Conservation (phyloP, 2,113 vertebrate genomes). For the Steatornis caripensis region DNA sequence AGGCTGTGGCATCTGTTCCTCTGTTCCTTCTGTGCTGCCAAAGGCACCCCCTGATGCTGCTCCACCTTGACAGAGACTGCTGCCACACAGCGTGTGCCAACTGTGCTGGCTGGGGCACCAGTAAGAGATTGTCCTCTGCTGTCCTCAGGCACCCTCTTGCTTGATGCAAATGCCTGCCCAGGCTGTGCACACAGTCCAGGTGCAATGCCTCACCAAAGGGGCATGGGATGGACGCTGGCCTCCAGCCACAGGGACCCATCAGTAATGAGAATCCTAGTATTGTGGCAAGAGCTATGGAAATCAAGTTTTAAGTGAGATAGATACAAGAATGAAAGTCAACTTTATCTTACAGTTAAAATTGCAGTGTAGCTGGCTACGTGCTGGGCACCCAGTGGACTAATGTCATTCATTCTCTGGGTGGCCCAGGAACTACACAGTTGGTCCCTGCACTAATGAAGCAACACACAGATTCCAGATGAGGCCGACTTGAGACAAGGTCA, state of each 20-base stretch:
- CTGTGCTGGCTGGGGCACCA: not conserved
- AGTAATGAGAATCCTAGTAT: not conserved
- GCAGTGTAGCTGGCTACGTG: not conserved
- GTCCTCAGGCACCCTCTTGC: not conserved
- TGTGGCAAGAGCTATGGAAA: not conserved
- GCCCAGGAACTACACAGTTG: not conserved
- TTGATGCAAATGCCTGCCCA: too few species aligned
- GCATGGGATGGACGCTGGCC: not conserved
- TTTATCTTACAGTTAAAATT: not conserved
- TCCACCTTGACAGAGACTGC: not conserved
- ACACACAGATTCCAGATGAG: not conserved
- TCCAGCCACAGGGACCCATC: not conserved
- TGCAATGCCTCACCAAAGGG: not conserved
- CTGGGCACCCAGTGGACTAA: not conserved
- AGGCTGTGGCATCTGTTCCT: not conserved
- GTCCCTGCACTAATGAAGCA: not conserved
- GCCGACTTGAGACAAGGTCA: not conserved
- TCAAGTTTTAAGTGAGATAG: not conserved
- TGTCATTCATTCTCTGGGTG: accelerated
- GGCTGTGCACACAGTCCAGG: not conserved
- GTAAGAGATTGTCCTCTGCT: not conserved
- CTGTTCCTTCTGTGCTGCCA: not conserved
- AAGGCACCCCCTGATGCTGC: not conserved
- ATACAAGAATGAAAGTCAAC: not conserved
- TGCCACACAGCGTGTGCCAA: not conserved